phyloP scores from a whole-genome alignment of 2,888 invertebrate species.

The Sicus ferrugineus region DNA sequence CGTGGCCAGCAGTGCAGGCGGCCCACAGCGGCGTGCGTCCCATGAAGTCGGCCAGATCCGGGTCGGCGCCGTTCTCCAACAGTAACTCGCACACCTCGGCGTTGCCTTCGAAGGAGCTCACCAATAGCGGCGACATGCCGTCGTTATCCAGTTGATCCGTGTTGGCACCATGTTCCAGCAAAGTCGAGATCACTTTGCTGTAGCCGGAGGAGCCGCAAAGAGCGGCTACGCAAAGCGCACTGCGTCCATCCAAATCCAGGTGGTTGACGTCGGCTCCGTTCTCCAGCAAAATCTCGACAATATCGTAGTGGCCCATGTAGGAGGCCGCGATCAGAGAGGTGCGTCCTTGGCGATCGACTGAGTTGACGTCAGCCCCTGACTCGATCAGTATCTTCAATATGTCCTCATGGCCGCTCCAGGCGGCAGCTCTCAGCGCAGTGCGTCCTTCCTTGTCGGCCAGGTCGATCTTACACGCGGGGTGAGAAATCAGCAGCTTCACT shows the following conservation, averaged over 20 bases:
- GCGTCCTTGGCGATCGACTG: conserved; percentile 87
- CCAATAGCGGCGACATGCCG: conserved; percentile 85
- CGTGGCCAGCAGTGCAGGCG: conserved; percentile 92
- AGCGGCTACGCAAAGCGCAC: conserved; percentile 87
- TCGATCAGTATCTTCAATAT: conserved; percentile 79
- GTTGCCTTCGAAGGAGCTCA: conserved; percentile 92
- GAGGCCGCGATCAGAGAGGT: conserved; percentile 94
- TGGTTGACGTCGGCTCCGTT: conserved; percentile 85
- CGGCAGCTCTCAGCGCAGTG: conserved; percentile 88
- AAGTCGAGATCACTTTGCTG: conserved; percentile 73
- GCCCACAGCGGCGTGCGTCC: conserved; percentile 91
- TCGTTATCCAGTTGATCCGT: conserved; percentile 86
- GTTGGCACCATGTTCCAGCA: conserved; percentile 83
- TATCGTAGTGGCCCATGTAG: conserved; percentile 95
- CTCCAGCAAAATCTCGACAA: conserved; percentile 82
- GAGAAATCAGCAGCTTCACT: conserved; percentile 79
- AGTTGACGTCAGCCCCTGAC: conserved; percentile 80
- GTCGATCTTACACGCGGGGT: conserved; percentile 81
- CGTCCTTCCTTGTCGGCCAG: conserved; percentile 87
- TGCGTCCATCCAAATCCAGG: conserved; percentile 86
- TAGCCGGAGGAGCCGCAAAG: conserved; percentile 82
- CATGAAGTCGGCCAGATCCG: conserved; percentile 83
- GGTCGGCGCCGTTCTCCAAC: conserved; percentile 90
- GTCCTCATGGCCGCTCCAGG: conserved; percentile 93
- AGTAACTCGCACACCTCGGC: conserved; percentile 90